Base-by-base conservation (phyloP, 2,888 invertebrate species). In the Acleris literana region DNA sequence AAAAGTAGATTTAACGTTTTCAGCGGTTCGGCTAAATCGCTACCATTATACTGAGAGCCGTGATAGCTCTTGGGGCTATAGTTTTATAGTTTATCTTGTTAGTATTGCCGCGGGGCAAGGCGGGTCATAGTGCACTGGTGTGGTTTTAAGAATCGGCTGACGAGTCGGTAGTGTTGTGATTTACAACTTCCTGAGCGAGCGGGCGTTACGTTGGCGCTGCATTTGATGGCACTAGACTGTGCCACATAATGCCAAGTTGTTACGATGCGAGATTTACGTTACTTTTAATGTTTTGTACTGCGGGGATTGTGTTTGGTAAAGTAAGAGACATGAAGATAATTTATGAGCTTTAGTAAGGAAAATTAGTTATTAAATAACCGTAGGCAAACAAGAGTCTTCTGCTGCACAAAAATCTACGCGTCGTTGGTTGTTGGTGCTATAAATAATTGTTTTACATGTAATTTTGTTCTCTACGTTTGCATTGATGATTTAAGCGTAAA, bases 131-230 rank as follows among this genome's bases (percentile, higher is more conserved):
- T 70, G 73, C 63, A 70, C 46, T 85, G 84, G 87, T 75, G 64
- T 75, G 65, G 66, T 68, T 69, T 67, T 75, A 78, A 79, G 83
- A 83, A 83, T 84, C 77, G 75, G 74, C 71, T 84, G 84, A 84
- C 80, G 81, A 82, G 82, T 74, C 73, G 76, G 78, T 75, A 77
- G 79, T 77, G 77, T 74, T 76, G 77, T 88, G 88, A 91, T 92
- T 91, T 91, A 91, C 84, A 84, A 85, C 87, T 90, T 91, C 90
- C 89, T 86, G 85, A 83, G 80, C 68, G 76, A 73, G 76, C 77
- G 80, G 77, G 79, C 77, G 81, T 78, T 74, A 72, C 76, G 79
- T 79, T 80, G 75, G 80, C 76, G 71, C 75, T 82, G 79, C 79
- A 83, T 80, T 85, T 84, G 85, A 84, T 82, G 79, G 63, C 73